These are phyloP conservation scores for Camelus bactrianus DNA, from an alignment of 2,113 vertebrate genomes.

Conservation along the genomic window DNA sequence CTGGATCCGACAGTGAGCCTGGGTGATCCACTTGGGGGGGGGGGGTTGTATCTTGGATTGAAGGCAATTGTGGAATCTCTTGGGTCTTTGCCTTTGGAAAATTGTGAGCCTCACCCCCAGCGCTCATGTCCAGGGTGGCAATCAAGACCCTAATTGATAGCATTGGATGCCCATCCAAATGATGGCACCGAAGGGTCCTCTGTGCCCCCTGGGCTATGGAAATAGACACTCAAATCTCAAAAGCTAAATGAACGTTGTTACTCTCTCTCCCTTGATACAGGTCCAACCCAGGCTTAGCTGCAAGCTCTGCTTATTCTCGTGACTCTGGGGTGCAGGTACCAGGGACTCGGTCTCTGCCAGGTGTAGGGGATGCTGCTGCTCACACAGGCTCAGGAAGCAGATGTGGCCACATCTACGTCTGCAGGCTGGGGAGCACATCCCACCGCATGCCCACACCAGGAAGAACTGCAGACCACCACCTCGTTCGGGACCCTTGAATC, in stretches of 20 bases:
- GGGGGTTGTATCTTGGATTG: background rate
- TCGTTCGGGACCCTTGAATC: too few relatives aligned
- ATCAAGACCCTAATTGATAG: background rate
- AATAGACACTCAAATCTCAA: background rate
- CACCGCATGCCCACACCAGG: too few relatives aligned
- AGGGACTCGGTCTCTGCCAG: too few relatives aligned
- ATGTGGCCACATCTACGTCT: too few relatives aligned
- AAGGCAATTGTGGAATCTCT: background rate
- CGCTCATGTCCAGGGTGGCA: background rate
- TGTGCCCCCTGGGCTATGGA: background rate
- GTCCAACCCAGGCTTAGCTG: too few relatives aligned
- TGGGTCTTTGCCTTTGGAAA: background rate
- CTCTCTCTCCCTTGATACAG: rapidly evolving
- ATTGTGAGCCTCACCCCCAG: background rate
- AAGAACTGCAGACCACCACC: too few relatives aligned
- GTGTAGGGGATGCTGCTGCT: too few relatives aligned
- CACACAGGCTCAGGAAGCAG: too few relatives aligned
- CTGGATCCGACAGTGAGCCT: background rate
- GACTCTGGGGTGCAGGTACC: too few relatives aligned
- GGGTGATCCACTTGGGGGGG: background rate
- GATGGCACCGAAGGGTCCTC: rapidly evolving
- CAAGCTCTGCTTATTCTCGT: too few relatives aligned
- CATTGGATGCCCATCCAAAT: rapidly evolving
- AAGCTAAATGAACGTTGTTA: too few relatives aligned
- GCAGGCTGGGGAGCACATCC: too few relatives aligned